Base-by-base conservation (phyloP, 2,888 invertebrate genomes). In the Nycteola revayana region DNA sequence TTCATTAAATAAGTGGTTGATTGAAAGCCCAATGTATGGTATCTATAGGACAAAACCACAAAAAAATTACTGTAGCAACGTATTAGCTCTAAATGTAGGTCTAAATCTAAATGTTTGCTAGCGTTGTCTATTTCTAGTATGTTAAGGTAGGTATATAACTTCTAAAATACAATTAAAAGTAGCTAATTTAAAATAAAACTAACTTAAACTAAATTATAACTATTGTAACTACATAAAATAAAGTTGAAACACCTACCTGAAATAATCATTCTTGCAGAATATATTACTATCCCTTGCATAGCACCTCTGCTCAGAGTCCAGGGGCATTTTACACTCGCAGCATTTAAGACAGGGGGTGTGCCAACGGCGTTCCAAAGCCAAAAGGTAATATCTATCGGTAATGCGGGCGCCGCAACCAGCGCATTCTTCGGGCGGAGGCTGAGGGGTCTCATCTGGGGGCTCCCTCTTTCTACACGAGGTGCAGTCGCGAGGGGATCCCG, bases 231-330 rank as follows among this genome's bases (percentile, higher is more conserved):
- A 14, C 14, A 14, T 14, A 14, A 5, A 5, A 2, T 3, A 14
- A 14, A 5, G 14, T 14, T 3, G 14, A 26, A 8, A 8, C 9
- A 89, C 95, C 93, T 75, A 98, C 98, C 96, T 94, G 90, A 96
- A 95, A 87, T 98, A 98, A 87, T 98, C 98, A 75, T 95, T 96
- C 90, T 97, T 97, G 92, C 98, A 98, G 88, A 96, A 98, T 66
- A 98, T 97, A 75, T 95, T 95, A 64, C 96, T 96, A 77, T 97
- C 96, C 56, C 96, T 91, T 50, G 96, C 94, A 81, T 97, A 98
- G 85, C 98, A 98, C 56, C 97, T 94, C 72, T 94, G 93, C 77
- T 98, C 96, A 1, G 96, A 93, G 78, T 98, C 98, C 56, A 98
- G 90, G 2, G 95, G 94, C 84, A 94, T 93, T 66, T 95, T 92